A percentile compares a stretch with the other conserved stretches of the same genome.
Conservation (phyloP, 2,113 vertebrate genomes). For the Cranoglanis bouderius region DNA sequence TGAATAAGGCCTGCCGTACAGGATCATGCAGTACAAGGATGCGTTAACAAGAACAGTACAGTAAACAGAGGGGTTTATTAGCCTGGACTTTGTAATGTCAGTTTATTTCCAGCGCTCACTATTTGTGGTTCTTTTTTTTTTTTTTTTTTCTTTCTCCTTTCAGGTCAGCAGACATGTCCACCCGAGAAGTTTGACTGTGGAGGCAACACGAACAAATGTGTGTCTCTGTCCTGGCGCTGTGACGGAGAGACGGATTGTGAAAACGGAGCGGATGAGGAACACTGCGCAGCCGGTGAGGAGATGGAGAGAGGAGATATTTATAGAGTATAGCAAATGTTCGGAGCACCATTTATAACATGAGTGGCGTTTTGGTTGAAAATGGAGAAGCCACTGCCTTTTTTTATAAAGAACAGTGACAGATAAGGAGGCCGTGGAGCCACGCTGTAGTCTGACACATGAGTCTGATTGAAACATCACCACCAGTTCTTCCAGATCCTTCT, state of each 20-base stretch:
- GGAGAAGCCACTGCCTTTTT: background rate
- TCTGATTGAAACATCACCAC: background rate
- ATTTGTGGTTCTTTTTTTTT: conserved; percentile 21
- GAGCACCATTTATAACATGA: background rate
- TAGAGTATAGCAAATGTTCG: background rate
- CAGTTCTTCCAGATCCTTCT: background rate
- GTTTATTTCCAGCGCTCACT: background rate
- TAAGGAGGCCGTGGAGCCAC: background rate
- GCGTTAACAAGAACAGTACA: background rate
- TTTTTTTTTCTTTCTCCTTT: conserved; percentile 56
- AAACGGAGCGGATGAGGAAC: conserved; percentile 87
- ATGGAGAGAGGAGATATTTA: background rate
- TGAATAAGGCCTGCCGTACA: background rate
- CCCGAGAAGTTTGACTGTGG: conserved; percentile 95
- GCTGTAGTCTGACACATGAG: background rate
- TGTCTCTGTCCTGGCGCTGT: conserved; percentile 91
- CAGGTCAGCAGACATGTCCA: conserved; percentile 88
- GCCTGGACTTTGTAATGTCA: background rate
- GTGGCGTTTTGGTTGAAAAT: too few relatives aligned
- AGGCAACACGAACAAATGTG: conserved; percentile 85
- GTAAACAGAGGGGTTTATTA: background rate
- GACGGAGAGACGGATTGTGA: conserved; percentile 94
- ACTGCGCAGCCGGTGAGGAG: conserved; percentile 82
- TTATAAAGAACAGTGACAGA: background rate
- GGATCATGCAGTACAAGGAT: background rate